Evolutionary conservation across 2,113 vertebrate species (phyloP).

Genomic region (Chauna torquata): DNA sequence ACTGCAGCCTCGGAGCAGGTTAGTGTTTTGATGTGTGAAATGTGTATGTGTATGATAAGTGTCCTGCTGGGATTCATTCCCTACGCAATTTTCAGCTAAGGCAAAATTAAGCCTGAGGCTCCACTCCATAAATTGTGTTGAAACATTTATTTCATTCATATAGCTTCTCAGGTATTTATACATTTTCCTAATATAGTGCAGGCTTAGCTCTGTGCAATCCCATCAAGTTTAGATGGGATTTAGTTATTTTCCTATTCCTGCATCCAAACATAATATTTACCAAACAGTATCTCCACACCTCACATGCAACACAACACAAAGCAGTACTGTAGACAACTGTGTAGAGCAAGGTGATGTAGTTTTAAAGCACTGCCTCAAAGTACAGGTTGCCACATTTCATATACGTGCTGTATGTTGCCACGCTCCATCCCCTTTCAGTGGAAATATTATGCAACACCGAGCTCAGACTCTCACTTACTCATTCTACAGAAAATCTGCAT

Average conservation of each 20-base stretch:
- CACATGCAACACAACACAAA: neutral
- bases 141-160: neutral
- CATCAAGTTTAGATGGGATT: neutral
- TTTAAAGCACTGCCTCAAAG: neutral
- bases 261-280: neutral
- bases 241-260: neutral
- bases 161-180: neutral
- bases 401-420: neutral
- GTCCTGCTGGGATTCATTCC: slow-evolving; percentile 21
- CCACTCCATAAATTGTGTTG: neutral
- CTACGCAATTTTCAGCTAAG: neutral
- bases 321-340: neutral
- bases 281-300: neutral
- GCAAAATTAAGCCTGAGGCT: neutral
- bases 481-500: neutral
- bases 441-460: neutral
- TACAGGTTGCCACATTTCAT: neutral
- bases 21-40: neutral
- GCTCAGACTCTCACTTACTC: neutral
- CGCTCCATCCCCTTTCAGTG: neutral
- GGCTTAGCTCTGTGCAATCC: neutral
- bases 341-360: neutral
- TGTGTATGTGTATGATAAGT: neutral
- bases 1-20: neutral
- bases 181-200: neutral